Evolutionary conservation across 1,140 invertebrate species (phyloP), one percentile per base, ranked within the genome.

Genomic region (Hydropsyche tenuis): DNA sequence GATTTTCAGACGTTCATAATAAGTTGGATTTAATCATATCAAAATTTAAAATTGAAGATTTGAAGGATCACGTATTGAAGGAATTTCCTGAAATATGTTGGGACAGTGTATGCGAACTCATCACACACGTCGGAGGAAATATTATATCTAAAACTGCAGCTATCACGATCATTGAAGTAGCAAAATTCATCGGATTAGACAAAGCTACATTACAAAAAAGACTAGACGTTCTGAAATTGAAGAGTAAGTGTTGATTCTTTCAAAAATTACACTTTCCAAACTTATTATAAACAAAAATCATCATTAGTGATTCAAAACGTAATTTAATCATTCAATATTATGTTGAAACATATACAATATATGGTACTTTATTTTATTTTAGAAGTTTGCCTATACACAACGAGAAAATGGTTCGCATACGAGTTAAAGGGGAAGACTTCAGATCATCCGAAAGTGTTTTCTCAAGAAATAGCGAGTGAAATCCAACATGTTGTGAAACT

Each of bases 31-130:
- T 42, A 42, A 42, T 71, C 3, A 23, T 75, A 3, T 66, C 51
- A 4, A 71, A 71, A 12, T 75, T 75, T 42, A 72, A 45, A 20
- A 12, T 72, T 9, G 27, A 69, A 16, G 62, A 75, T 46, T 16
- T 75, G 27, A 51, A 68, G 25, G 45, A 75, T 22, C 45, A 75
- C 22, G 74, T 69, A 0, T 7, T 53, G 4, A 51, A 18, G 9
- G 74, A 75, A 30, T 45, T 75, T 14, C 69, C 60, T 20, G 68
- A 70, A 56, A 12, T 20, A 0, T 51, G 45, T 14, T 69, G 68
- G 45, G n/a, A 18, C 1, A 22, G 62, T 3, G 25, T 75, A 12
- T 64, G 60, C 22, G 46, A 71, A 22, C 5, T 64, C 1, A 20
- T 70, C 12, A 27, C 48, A 56, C 25, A 51, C 0, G 22, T 27